A percentile compares a stretch with the other conserved stretches of the same genome.
Evolutionary conservation across 2,888 invertebrate genomes (phyloP).

Genomic region (Baccha elongata): DNA sequence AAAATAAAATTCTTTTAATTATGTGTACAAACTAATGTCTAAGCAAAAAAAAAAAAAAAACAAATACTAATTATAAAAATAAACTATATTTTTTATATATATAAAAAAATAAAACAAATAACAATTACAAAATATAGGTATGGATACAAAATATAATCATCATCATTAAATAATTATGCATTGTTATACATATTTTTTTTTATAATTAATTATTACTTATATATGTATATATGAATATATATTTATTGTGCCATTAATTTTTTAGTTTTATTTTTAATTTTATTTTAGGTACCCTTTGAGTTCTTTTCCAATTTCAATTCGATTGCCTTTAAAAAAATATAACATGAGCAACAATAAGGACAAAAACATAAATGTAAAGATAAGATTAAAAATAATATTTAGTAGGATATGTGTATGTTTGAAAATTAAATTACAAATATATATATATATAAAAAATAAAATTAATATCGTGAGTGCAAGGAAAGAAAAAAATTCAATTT

Average conservation of each 20-base stretch:
- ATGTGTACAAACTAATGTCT: conserved; percentile 71
- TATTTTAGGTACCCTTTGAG: conserved; percentile 47
- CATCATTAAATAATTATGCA: conserved; percentile 57
- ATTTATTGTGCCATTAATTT: conserved; percentile 63
- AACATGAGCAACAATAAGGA: conserved; percentile 70
- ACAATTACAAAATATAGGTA: conserved; percentile 48
- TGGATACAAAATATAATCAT: conserved; percentile 58
- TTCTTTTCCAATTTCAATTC: conserved; percentile 70
- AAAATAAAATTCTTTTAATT: conserved; percentile 63
- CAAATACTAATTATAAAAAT: conserved; percentile 55
- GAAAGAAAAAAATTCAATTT: conserved; percentile 22
- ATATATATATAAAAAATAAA: not conserved
- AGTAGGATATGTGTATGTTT: conserved; percentile 54
- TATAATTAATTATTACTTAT: conserved; percentile 5
- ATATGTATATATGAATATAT: conserved; percentile 38
- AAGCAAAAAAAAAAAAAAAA: conserved; percentile 69
- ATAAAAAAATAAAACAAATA: conserved; percentile 33
- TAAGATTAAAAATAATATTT: conserved; percentile 42
- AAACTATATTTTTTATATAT: conserved; percentile 70
- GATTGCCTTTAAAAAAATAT: conserved; percentile 53
- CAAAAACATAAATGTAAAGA: conserved; percentile 48
- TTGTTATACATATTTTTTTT: conserved; percentile 56
- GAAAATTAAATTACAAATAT: conserved; percentile 36
- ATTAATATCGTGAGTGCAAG: conserved; percentile 52
- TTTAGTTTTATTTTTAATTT: conserved; percentile 25